These are phyloP conservation scores for Lepidurus couesii DNA, from an alignment of 1,140 invertebrate genomes.

Conservation along the genomic window DNA sequence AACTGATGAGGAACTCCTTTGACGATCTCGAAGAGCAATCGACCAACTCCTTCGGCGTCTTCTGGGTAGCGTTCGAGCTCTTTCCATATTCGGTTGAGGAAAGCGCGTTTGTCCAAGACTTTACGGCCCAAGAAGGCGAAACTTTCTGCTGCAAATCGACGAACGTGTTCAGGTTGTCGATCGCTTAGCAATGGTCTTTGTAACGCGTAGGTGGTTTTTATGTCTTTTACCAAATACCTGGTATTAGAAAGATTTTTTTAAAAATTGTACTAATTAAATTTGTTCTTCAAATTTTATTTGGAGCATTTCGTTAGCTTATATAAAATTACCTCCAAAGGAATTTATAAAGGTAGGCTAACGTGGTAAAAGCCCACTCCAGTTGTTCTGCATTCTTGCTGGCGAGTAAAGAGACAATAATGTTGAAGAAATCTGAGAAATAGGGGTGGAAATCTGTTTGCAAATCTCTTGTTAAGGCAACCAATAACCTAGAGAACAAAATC, in stretches of 20 bases:
- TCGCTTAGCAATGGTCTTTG: conserved; percentile 68
- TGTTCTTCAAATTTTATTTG: too few species aligned
- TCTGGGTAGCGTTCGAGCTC: conserved; percentile 59
- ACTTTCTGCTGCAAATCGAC: conserved; percentile 87
- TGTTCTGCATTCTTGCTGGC: conserved; percentile 71
- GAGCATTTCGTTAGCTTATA: not conserved
- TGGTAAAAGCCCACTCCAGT: conserved; percentile 73
- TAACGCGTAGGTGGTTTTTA: conserved; percentile 63
- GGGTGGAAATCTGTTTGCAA: conserved; percentile 78
- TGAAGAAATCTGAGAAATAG: conserved; percentile 64
- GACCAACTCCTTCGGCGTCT: conserved; percentile 68
- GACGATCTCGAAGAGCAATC: conserved; percentile 77
- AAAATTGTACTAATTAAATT: not conserved
- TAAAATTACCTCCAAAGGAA: conserved; percentile 65
- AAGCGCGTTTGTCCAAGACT: conserved; percentile 68
- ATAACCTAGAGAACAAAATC: conserved; percentile 56
- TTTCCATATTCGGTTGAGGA: conserved; percentile 64
- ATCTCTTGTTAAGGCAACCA: conserved; percentile 77
- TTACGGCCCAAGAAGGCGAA: conserved; percentile 88
- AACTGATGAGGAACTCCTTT: conserved; percentile 71
- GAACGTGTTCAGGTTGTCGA: conserved; percentile 68
- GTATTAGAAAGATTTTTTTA: not conserved
- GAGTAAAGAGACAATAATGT: conserved; percentile 63
- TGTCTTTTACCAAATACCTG: conserved; percentile 63
- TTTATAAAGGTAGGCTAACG: conserved; percentile 83